phyloP scores from a whole-genome alignment of 2,797 vertebrate species.

The Psittacula derbiana region DNA sequence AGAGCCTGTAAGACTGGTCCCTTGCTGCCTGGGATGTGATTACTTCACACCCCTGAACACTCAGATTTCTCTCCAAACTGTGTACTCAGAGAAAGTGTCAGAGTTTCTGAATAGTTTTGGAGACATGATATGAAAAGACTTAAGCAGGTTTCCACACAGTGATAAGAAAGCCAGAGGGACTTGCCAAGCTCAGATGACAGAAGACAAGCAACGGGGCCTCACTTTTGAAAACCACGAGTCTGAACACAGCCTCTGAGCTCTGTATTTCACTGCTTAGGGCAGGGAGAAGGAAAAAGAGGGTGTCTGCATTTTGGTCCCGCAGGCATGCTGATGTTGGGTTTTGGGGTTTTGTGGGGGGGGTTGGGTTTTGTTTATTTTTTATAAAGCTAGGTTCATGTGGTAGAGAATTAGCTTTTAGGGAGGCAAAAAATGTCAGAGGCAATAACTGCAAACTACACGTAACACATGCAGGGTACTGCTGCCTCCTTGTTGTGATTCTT shows the following conservation, averaged over 20 bases:
- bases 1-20: constrained; percentile 24
- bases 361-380: no score
- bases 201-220: neutral
- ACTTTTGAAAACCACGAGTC: neutral
- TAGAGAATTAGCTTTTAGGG: neutral
- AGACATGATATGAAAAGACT: constrained; percentile 56
- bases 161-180: constrained; percentile 50
- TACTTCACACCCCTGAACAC: constrained; percentile 63
- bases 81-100: constrained; percentile 45
- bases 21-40: constrained; percentile 40
- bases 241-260: neutral
- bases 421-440: neutral
- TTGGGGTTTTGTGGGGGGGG: fast-evolving
- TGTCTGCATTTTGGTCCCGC: neutral
- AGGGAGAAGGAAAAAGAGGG: fast-evolving
- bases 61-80: constrained; percentile 52
- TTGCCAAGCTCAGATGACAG: neutral
- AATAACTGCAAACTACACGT: constrained; percentile 7
- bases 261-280: neutral
- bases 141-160: constrained; percentile 62
- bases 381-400: neutral
- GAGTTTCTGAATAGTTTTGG: constrained; percentile 56
- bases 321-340: neutral
- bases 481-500: constrained; percentile 47
- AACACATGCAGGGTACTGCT: neutral